Evolutionary conservation across 2,113 vertebrate genomes (phyloP), one percentile per base, ranked within the genome.

Genomic region (Gila orcuttii): DNA sequence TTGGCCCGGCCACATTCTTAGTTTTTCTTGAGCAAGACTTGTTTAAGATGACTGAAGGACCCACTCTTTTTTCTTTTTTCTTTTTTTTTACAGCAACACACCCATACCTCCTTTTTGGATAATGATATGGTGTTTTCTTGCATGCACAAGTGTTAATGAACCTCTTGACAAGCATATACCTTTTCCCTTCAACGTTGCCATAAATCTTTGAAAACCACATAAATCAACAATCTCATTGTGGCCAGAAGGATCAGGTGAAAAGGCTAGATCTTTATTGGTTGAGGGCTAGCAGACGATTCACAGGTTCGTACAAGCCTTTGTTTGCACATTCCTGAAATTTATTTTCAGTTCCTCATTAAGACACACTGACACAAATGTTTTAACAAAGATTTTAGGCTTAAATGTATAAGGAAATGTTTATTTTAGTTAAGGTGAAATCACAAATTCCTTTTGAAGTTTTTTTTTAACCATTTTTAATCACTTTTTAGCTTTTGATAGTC

Each of bases 201-300:
- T 77, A n/a, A 82, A 68, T 50, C 19, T 52, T 68, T 52, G 19
- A 52, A 69, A 82, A 11, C 42, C n/a, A 12, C 59, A 80, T 64
- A 64, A 62, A 42, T 2, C 42, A 47, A 64, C 31, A 3, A n/a
- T 10, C 19, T 21, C 52, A n/a, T 28, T 2, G 33, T 2, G 36
- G 31, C 45, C 12, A 11, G 79, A 31, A 33, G 62, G 15, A 66
- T 82, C 6, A 69, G 25, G 62, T 82, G 28, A 82, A 82, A 23
- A 33, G 25, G 4, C 19, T 68, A 31, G 79, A 33, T 31, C 8
- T 25, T 19, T 4, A 50, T 21, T 23, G 79, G 79, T 12, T n/a
- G 19, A 33, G 64, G 47, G 5, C 62, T 23, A 69, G 47, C 62
- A 66, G 50, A 33, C 0, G 5, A 82, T 33, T 52, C 45, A 50